Conservation (phyloP, 2,797 vertebrate species). For the Pteropus rufus region DNA sequence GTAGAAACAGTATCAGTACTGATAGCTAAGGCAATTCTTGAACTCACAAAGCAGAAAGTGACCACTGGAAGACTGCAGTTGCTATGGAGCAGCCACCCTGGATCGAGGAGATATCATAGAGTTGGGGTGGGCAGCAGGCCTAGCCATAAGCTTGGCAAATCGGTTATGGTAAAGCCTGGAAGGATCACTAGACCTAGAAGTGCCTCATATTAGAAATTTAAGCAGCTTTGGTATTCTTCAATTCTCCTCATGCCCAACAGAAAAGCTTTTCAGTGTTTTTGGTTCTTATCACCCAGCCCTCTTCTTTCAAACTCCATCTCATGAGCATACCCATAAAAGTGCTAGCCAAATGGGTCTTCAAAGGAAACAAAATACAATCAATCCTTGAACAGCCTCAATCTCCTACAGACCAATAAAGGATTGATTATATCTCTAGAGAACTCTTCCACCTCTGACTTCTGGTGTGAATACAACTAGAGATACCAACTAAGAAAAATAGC, state of each 20-base stretch:
- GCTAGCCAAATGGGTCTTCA: not conserved
- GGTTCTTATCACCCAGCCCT: not conserved
- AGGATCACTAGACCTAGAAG: not conserved
- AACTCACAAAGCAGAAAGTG: not conserved
- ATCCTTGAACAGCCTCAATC: not conserved
- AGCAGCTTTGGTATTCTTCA: not conserved
- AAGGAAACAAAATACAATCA: not conserved
- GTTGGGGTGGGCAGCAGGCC: fast-evolving
- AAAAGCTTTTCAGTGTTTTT: not conserved
- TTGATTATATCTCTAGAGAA: not conserved
- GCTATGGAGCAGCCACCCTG: too few species aligned
- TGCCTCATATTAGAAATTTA: not conserved
- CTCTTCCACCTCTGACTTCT: not conserved
- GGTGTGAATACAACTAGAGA: not conserved
- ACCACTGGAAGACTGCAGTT: fast-evolving
- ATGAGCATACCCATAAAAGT: not conserved
- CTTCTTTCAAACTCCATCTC: not conserved
- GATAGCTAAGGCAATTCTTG: not conserved
- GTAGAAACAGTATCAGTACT: not conserved
- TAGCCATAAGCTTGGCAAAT: not conserved
- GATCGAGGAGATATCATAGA: not conserved
- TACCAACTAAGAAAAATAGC: not conserved
- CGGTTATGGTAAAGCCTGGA: not conserved
- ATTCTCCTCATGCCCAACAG: not conserved
- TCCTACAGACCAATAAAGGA: not conserved